These are phyloP conservation scores for Okamejei kenojei DNA, from an alignment of 2,797 vertebrate species.

Conservation along the genomic window DNA sequence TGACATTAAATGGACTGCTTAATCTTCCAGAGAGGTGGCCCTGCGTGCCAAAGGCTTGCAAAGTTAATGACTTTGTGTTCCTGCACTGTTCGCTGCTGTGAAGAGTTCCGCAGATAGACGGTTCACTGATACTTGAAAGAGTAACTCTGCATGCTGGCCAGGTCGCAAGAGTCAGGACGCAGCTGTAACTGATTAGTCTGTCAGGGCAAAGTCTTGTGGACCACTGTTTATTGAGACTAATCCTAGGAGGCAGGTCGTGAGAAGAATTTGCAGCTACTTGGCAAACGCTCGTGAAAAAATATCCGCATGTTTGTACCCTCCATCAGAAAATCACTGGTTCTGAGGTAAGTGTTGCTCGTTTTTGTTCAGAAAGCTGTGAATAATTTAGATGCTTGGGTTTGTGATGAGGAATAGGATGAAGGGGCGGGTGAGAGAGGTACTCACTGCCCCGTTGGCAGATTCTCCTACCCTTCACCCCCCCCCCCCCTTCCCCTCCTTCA, in stretches of 20 bases:
- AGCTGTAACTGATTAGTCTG: conserved; percentile 23
- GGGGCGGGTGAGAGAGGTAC: no score
- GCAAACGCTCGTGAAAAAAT: not conserved
- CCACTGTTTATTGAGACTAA: not conserved
- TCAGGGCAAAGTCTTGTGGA: not conserved
- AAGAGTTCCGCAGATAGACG: not conserved
- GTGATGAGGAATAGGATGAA: not conserved
- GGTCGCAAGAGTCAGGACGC: no score
- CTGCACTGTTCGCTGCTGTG: not conserved
- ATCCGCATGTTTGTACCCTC: not conserved
- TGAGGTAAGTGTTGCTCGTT: not conserved
- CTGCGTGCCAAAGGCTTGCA: not conserved
- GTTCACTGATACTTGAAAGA: not conserved
- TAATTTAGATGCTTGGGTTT: not conserved
- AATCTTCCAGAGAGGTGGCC: not conserved
- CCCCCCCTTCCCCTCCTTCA: no score
- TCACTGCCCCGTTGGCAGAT: no score
- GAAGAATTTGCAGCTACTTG: not conserved
- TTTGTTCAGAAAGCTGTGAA: not conserved
- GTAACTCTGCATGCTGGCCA: not conserved
- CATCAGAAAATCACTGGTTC: not conserved
- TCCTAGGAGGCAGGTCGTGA: not conserved
- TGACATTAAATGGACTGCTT: not conserved
- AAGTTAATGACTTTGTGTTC: not conserved
- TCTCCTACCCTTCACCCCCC: no score